Evolutionary conservation across 2,888 invertebrate species (phyloP).

Genomic region (Lasius platythorax): DNA sequence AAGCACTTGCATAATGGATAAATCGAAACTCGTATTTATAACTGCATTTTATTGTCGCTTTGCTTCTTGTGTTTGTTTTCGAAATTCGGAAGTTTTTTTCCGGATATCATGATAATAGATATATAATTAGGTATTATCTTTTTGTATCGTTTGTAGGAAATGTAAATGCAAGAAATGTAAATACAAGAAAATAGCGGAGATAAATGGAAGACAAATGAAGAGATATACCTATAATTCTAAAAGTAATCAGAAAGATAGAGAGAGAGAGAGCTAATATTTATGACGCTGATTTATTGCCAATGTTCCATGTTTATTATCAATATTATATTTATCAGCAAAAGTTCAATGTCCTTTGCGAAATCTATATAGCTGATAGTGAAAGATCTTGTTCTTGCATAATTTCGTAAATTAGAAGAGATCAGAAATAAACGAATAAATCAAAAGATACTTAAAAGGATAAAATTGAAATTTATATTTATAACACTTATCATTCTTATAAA

Average conservation of each 20-base stretch:
- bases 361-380: neutral
- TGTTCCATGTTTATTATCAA: slow-evolving; percentile 18
- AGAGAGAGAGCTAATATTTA: neutral
- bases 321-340: neutral
- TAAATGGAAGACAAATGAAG: neutral
- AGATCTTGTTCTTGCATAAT: neutral
- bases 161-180: neutral
- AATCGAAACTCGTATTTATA: neutral
- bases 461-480: neutral
- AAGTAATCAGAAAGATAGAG: neutral
- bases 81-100: neutral
- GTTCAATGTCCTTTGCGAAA: neutral
- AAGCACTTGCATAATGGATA: neutral
- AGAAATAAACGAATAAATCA: neutral
- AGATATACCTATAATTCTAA: neutral
- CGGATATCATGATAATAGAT: neutral
- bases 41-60: neutral
- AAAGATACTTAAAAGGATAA: neutral
- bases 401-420: neutral
- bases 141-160: neutral
- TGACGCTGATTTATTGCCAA: slow-evolving; percentile 12
- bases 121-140: neutral
- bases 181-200: neutral
- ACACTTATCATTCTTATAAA: neutral
- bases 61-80: neutral